phyloP scores from a whole-genome alignment of 2,888 invertebrate genomes.

The Trissolcus brochymenae region DNA sequence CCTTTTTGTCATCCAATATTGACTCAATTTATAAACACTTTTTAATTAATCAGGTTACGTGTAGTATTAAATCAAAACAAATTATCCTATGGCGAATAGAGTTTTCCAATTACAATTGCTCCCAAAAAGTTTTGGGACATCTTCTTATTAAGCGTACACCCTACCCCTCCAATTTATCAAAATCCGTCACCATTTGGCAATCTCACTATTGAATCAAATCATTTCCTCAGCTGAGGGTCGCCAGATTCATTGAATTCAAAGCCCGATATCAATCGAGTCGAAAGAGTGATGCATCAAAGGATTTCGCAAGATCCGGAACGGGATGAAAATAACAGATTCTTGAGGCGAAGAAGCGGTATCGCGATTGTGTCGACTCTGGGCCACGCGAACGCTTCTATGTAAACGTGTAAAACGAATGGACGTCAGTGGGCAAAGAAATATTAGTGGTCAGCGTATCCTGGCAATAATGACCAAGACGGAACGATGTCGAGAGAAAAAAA shows the following conservation, averaged over 20 bases:
- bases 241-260: slow-evolving; percentile 44
- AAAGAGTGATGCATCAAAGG: slow-evolving; percentile 38
- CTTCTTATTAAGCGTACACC: no score
- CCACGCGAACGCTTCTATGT: slow-evolving; percentile 57
- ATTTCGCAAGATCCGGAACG: slow-evolving; percentile 24
- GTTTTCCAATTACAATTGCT: no score
- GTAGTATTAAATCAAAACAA: no score
- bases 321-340: slow-evolving; percentile 42
- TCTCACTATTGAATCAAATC: slow-evolving; percentile 26
- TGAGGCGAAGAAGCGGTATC: slow-evolving; percentile 36
- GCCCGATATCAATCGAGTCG: slow-evolving; percentile 31
- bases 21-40: no score
- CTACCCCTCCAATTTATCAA: no score
- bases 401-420: slow-evolving; percentile 55
- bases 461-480: slow-evolving; percentile 72
- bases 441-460: slow-evolving; percentile 71
- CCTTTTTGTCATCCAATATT: no score
- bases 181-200: slow-evolving; percentile 19
- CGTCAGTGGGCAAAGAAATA: slow-evolving; percentile 59
- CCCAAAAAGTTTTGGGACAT: no score
- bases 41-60: no score
- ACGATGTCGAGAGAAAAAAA: slow-evolving; percentile 54
- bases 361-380: slow-evolving; percentile 36
- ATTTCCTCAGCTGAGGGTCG: slow-evolving; percentile 8
- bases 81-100: no score